A percentile compares a stretch with the other conserved stretches of the same genome.
Conservation (phyloP, 2,113 vertebrate genomes). For the Rhinolophus ferrumequinum region DNA sequence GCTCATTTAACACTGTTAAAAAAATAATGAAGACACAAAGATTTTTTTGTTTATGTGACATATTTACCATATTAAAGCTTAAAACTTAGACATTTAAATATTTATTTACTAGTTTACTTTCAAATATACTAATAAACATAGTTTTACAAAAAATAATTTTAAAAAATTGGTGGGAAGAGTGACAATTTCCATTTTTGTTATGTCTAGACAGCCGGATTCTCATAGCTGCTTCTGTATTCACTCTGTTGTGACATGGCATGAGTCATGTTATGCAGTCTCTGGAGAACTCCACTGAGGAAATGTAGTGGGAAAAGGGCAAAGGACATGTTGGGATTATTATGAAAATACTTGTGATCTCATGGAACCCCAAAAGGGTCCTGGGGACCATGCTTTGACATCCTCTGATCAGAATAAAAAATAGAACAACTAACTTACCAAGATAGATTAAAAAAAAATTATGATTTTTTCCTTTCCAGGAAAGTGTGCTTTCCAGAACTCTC, state of each 20-base stretch:
- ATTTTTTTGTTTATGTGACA: background rate
- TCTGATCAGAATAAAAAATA: background rate
- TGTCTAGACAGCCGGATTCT: background rate
- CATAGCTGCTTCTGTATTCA: background rate
- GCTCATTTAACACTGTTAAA: background rate
- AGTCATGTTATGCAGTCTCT: background rate
- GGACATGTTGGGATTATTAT: background rate
- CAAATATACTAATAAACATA: background rate
- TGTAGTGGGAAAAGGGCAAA: background rate
- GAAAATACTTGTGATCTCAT: background rate
- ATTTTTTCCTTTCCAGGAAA: background rate
- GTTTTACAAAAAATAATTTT: background rate
- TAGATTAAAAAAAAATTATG: background rate
- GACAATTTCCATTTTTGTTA: background rate
- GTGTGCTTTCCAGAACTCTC: background rate
- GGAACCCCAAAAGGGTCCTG: background rate
- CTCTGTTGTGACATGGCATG: background rate
- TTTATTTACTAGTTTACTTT: background rate
- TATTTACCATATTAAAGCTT: background rate
- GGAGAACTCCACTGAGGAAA: background rate
- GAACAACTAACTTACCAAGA: background rate
- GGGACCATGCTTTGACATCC: background rate
- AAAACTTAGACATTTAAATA: background rate
- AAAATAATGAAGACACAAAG: background rate
- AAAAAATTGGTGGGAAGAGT: background rate